Percentiles rank a stretch among this genome's conserved stretches.
Conservation (phyloP, 2,888 invertebrate genomes). For the Xiphydria camelus region DNA sequence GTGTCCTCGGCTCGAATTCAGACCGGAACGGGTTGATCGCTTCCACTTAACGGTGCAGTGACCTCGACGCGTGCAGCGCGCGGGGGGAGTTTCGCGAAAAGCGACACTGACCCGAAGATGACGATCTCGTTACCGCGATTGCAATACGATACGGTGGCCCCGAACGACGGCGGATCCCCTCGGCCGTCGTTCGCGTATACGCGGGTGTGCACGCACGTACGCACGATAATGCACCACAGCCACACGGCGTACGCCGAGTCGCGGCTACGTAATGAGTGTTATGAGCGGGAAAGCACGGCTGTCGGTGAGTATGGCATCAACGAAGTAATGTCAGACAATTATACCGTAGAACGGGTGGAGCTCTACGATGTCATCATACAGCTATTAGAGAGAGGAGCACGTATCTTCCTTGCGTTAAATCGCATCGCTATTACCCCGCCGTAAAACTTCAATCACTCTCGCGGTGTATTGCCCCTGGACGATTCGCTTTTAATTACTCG, state of each 20-base stretch:
- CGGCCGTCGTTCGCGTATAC: background rate
- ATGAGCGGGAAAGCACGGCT: conserved; percentile 20
- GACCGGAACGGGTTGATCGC: too few relatives aligned
- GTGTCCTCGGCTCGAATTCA: too few relatives aligned
- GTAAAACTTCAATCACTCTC: too few relatives aligned
- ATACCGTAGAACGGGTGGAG: conserved; percentile 36
- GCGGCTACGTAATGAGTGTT: conserved; percentile 35
- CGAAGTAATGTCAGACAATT: conserved; percentile 41
- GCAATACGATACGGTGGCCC: conserved; percentile 34
- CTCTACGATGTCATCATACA: conserved; percentile 33
- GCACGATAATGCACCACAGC: conserved; percentile 1
- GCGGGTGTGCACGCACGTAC: background rate
- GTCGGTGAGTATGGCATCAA: conserved; percentile 15
- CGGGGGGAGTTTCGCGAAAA: too few relatives aligned
- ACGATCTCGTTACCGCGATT: conserved; percentile 38
- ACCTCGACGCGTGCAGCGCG: too few relatives aligned
- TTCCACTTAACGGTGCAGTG: too few relatives aligned
- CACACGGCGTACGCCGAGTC: conserved; percentile 4
- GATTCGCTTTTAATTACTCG: too few relatives aligned
- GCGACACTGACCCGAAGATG: too few relatives aligned
- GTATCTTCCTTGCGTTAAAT: conserved; percentile 18
- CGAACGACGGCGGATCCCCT: conserved; percentile 23
- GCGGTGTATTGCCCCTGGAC: too few relatives aligned
- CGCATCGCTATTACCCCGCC: too few relatives aligned
- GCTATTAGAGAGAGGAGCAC: conserved; percentile 34